Evolutionary conservation across 1,140 invertebrate genomes (phyloP), one percentile per base, ranked within the genome.

Genomic region (Drosophila guanche): DNA sequence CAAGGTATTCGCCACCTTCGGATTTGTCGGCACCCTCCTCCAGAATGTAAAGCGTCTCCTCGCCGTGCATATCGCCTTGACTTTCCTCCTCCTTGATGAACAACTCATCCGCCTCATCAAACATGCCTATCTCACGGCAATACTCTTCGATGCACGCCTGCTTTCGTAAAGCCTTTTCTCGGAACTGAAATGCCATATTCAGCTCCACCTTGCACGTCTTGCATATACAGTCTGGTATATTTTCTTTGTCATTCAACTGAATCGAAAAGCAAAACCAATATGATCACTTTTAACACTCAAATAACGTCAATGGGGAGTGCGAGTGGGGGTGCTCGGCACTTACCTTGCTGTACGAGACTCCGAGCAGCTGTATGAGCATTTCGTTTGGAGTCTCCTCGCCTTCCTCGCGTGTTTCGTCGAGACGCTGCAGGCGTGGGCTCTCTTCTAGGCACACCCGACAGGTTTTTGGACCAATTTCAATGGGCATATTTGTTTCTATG

Each of bases 161-260:
- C 7, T 79, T 79, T 7, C 60, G 70, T 5, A 90, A 33, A 1
- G 90, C 90, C 47, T 90, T 90, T 47, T 75, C 72, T 0, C 90
- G 89, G 47, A 91, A 90, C 52, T 91, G 86, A 52, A 71, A 90
- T 0, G 90, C 90, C 85, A 91, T 81, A 29, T 88, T 91, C 6
- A 91, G 72, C 53, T 83, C 84, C 22, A 90, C 70, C 22, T 83
- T 84, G 78, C 90, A 91, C 1, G 61, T 58, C 47, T 79, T 81
- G 54, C 90, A 91, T 23, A 91, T 91, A 20, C 70, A 68, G 46
- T 90, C 78, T 5, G 90, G 90, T 7, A 90, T 74, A 25, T 68
- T 71, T 10, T 86, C 78, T 20, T 69, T 76, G 5, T 70, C 75
- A 66, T 89, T 85, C 7, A 81, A 29, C 84, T 86, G 12, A 0